A percentile compares a stretch with the other conserved stretches of the same genome.
Evolutionary conservation across 2,797 vertebrate genomes (phyloP).

Genomic region (Menidia menidia): DNA sequence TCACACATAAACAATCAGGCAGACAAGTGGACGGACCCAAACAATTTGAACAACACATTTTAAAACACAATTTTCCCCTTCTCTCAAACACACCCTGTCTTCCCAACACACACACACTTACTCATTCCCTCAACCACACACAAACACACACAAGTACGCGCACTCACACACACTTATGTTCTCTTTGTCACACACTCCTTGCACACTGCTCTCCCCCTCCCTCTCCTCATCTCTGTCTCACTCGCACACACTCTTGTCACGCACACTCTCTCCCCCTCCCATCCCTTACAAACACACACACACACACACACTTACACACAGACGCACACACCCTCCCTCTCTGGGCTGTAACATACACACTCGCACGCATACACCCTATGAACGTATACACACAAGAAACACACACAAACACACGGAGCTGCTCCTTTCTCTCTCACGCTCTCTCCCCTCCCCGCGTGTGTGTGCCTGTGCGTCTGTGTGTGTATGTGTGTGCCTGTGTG

Average conservation of each 20-base stretch:
- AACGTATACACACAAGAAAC: constrained; percentile 22
- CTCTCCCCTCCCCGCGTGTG: constrained; percentile 51
- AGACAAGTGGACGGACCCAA: constrained; percentile 17
- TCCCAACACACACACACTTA: constrained; percentile 30
- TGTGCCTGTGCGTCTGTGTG: constrained; percentile 8
- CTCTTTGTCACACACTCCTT: constrained; percentile 78
- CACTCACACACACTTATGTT: constrained; percentile 62
- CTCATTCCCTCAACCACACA: constrained; percentile 32
- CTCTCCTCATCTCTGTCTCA: constrained; percentile 59
- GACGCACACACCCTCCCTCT: constrained; percentile 36
- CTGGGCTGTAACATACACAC: constrained; percentile 17
- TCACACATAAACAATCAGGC: constrained; percentile 28
- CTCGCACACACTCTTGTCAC: constrained; percentile 51
- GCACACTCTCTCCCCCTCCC: constrained; percentile 71
- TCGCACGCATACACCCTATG: constrained; percentile 2
- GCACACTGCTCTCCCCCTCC: constrained; percentile 75
- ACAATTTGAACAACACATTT: constrained; percentile 44
- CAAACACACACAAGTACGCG: constrained; percentile 32
- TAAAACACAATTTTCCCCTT: constrained; percentile 58
- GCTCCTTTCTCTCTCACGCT: constrained; percentile 73
- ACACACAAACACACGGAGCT: constrained; percentile 52
- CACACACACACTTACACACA: constrained; percentile 20
- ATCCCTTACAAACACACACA: constrained; percentile 35
- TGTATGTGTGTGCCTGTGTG: constrained; percentile 36
- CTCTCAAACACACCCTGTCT: constrained; percentile 42